Percentiles rank a stretch among this genome's conserved stretches.
These are phyloP conservation scores for Cairina moschata DNA, from an alignment of 2,113 vertebrate genomes.

Conservation along the genomic window DNA sequence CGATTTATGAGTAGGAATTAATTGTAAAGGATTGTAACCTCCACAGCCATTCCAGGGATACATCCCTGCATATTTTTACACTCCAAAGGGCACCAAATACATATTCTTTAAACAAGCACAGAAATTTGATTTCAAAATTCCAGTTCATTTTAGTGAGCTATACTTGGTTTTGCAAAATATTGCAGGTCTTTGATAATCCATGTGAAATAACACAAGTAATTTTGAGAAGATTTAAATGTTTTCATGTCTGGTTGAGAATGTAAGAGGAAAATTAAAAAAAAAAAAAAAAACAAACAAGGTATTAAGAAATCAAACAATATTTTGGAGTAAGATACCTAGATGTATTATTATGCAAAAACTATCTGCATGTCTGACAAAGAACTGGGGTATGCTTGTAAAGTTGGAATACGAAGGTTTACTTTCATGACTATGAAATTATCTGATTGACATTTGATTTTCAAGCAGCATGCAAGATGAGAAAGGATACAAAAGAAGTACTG, in stretches of 20 bases:
- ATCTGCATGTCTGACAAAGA: neutral
- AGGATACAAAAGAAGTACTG: neutral
- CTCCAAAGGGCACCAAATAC: neutral
- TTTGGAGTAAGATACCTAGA: neutral
- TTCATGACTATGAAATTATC: neutral
- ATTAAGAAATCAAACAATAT: neutral
- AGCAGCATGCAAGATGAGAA: neutral
- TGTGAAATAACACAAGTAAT: neutral
- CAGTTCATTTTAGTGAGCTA: neutral
- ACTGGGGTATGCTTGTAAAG: neutral
- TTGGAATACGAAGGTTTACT: neutral
- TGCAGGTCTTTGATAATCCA: neutral
- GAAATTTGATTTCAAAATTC: conserved; percentile 1
- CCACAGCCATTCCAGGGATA: neutral
- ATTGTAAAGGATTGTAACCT: conserved; percentile 39
- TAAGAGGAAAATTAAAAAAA: neutral
- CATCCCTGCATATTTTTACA: neutral
- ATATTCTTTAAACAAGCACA: neutral
- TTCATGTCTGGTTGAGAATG: neutral
- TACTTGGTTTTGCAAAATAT: neutral
- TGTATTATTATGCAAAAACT: neutral
- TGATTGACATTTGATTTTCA: neutral
- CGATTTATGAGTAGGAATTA: conserved; percentile 69
- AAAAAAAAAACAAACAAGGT: neutral
- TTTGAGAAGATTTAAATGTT: neutral